A percentile compares a stretch with the other conserved stretches of the same genome.
These are phyloP conservation scores for Fulmarus glacialis DNA, from an alignment of 2,113 vertebrate species.

Conservation along the genomic window DNA sequence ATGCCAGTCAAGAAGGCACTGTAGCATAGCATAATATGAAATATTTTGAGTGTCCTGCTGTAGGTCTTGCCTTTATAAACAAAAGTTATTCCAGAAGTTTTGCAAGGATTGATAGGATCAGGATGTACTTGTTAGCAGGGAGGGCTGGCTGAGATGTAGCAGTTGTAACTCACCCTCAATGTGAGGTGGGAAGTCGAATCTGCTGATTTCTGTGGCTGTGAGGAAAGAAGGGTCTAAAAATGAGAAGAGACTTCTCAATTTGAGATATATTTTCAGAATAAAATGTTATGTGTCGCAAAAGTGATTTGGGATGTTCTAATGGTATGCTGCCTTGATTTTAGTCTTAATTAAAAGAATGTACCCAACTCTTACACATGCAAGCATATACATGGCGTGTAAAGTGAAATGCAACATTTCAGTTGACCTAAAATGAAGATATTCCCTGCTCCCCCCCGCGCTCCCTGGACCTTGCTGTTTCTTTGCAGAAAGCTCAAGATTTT, in stretches of 20 bases:
- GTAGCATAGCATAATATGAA: not conserved
- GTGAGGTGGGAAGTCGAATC: not conserved
- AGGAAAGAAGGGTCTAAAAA: not conserved
- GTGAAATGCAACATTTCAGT: not conserved
- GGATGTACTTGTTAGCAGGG: slow-evolving; percentile 29
- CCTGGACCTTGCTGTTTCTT: not conserved
- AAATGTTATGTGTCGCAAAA: accelerated
- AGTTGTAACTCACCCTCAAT: not conserved
- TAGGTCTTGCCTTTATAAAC: slow-evolving; percentile 62
- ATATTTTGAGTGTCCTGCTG: slow-evolving; percentile 64
- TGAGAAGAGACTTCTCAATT: not conserved
- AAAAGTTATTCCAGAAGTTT: slow-evolving; percentile 42
- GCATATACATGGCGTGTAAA: accelerated
- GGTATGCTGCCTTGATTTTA: not conserved
- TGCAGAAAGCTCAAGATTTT: not conserved
- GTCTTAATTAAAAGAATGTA: not conserved
- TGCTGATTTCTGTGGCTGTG: not conserved
- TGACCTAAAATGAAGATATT: not conserved
- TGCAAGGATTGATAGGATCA: slow-evolving; percentile 43
- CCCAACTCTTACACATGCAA: not conserved
- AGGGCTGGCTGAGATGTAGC: not conserved
- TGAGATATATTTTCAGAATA: not conserved
- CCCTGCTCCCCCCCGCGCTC: too few species aligned
- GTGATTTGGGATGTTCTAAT: not conserved
- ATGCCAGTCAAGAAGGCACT: slow-evolving; percentile 53